phyloP scores from a whole-genome alignment of 2,888 invertebrate genomes.

The Pandemis cinnamomeana region DNA sequence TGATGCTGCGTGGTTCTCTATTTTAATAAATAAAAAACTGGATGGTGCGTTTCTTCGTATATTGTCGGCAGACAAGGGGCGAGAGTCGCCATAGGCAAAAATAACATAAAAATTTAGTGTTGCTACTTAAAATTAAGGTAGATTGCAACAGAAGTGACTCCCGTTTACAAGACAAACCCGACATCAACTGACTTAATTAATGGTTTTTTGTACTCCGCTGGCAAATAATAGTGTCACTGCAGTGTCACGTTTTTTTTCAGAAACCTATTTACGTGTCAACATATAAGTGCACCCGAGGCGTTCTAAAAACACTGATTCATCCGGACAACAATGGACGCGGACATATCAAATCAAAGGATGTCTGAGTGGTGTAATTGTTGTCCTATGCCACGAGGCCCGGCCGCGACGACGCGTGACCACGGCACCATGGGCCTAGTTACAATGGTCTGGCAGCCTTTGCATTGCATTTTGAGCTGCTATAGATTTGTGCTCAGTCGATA shows the following conservation, averaged over 20 bases:
- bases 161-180: not conserved
- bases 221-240: conserved; percentile 11
- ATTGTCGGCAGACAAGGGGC: too few species aligned
- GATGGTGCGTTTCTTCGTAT: too few species aligned
- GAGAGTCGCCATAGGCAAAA: too few species aligned
- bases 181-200: conserved; percentile 11
- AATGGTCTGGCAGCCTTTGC: not conserved
- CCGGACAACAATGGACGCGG: conserved; percentile 30
- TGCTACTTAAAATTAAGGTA: too few species aligned
- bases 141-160: too few species aligned
- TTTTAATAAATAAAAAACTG: too few species aligned
- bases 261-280: conserved; percentile 34
- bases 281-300: conserved; percentile 22
- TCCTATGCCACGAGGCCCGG: conserved; percentile 11
- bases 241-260: conserved; percentile 31
- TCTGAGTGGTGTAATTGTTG: conserved; percentile 31
- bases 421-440: conserved; percentile 6
- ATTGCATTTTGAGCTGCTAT: not conserved
- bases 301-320: conserved; percentile 34
- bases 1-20: too few species aligned
- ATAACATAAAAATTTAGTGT: too few species aligned
- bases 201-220: not conserved
- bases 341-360: conserved; percentile 36
- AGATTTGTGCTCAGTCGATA: not conserved
- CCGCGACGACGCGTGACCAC: conserved; percentile 43